Percentiles rank a stretch among this genome's conserved stretches.
phyloP scores from a whole-genome alignment of 1,140 invertebrate species.

The Scaptomyza pallida region DNA sequence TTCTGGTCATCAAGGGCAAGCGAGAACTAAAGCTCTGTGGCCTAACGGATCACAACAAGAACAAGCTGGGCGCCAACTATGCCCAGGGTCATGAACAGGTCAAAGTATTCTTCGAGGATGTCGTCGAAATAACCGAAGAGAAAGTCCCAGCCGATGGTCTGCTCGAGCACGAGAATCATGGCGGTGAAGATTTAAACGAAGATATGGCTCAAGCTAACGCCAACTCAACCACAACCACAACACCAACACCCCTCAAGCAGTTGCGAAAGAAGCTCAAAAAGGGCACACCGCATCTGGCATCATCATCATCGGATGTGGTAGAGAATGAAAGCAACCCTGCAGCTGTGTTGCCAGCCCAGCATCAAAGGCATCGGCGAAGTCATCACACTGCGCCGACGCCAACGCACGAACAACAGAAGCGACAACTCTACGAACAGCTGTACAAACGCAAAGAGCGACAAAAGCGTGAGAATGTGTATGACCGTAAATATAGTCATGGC shows the following conservation, averaged over 20 bases:
- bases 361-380: slow-evolving; percentile 11
- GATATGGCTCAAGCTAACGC: neutral
- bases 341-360: neutral
- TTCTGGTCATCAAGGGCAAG: slow-evolving; percentile 91
- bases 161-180: slow-evolving; percentile 76
- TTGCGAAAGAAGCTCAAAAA: slow-evolving; percentile 73
- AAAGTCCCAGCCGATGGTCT: slow-evolving; percentile 40
- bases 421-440: slow-evolving; percentile 66
- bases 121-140: slow-evolving; percentile 83
- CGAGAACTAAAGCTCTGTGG: slow-evolving; percentile 90
- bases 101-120: slow-evolving; percentile 88
- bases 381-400: slow-evolving; percentile 27
- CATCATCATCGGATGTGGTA: too few relatives aligned
- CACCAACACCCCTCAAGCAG: slow-evolving; percentile 16
- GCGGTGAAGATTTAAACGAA: slow-evolving; percentile 82
- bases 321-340: neutral
- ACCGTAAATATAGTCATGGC: slow-evolving; percentile 90
- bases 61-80: slow-evolving; percentile 86
- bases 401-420: slow-evolving; percentile 30
- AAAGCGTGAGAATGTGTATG: slow-evolving; percentile 87
- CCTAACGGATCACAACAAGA: slow-evolving; percentile 88
- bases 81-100: slow-evolving; percentile 88
- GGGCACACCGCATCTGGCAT: slow-evolving; percentile 34
- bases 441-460: slow-evolving; percentile 85
- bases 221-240: slow-evolving; percentile 10